Base-by-base conservation (phyloP, 53 echinoderm and acorn worm species). In the Henricia sp. region DNA sequence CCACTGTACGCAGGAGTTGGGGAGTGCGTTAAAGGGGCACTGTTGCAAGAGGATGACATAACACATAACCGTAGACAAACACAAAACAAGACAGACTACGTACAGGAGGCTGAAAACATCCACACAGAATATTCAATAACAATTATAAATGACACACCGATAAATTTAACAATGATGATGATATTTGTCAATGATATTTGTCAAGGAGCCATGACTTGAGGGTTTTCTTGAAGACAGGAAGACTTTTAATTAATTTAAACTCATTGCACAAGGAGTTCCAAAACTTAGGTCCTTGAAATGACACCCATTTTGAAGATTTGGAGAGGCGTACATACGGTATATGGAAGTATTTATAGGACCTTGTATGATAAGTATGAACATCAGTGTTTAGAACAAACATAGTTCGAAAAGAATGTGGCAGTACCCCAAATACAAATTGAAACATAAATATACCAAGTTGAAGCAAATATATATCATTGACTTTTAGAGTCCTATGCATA, bases 401-500 rank as follows among this genome's bases (percentile, higher is more conserved):
- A 67, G 14, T 65, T 29, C 29, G 64, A 48, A 32, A 46, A 44
- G n/a, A n/a, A n/a, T n/a, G n/a, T n/a, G 34, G 63, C 19, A 65
- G 37, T 42, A 50, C 28, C 19, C 67, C 32, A 27, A 4, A 25
- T 17, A 34, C 6, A 36, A 72, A 46, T 14, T 82, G 39, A 82
- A 32, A 63, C 67, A 80, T 82, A 19, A 82, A 67, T 11, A 32
- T 5, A 1, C 82, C 67, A 67, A 82, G 82, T 50, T 67, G 67
- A 24, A 82, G 59, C 6, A 64, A 41, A 82, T 65, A 66, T 19
- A 82, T 48, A 17, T 67, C 67, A 64, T 23, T 13, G 30, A 29
- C 19, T 32, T 48, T 48, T 46, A 23, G n/a, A 71, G 60, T 13
- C n/a, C 41, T 71, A 56, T 54, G 59, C 17, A 62, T 39, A 27